Percentiles rank a stretch among this genome's conserved stretches.
Evolutionary conservation across 2,888 invertebrate species (phyloP).

Genomic region (Heliothis peltigera): DNA sequence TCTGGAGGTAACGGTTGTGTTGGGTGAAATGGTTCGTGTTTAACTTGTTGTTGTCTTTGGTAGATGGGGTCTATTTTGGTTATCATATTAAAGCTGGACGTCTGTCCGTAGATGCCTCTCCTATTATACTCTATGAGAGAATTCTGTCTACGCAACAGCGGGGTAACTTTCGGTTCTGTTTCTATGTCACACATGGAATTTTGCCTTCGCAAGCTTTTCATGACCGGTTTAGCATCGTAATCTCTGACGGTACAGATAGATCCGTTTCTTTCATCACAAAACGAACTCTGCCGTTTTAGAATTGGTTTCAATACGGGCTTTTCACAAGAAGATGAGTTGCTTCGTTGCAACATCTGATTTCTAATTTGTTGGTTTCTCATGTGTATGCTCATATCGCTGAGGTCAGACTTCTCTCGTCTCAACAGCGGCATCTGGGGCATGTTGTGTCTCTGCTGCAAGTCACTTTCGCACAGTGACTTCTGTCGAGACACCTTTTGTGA

Average conservation of each 20-base stretch:
- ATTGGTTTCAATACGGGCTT: conserved; percentile 86
- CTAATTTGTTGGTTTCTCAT: conserved; percentile 84
- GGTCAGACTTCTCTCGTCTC: conserved; percentile 86
- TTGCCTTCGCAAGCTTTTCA: conserved; percentile 82
- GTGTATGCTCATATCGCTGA: conserved; percentile 82
- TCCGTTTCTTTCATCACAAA: conserved; percentile 86
- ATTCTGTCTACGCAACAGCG: conserved; percentile 87
- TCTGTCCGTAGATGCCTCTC: conserved; percentile 85
- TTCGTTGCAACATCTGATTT: conserved; percentile 86
- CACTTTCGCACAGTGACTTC: conserved; percentile 87
- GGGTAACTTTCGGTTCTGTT: conserved; percentile 89
- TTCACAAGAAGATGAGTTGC: conserved; percentile 88
- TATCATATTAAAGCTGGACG: conserved; percentile 88
- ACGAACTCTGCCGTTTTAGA: conserved; percentile 87
- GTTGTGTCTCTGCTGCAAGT: conserved; percentile 83
- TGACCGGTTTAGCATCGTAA: conserved; percentile 84
- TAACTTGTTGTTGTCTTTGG: conserved; percentile 88
- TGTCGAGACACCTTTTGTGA: conserved; percentile 87
- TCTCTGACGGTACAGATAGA: conserved; percentile 86
- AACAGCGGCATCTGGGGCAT: conserved; percentile 78
- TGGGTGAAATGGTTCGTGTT: conserved; percentile 87
- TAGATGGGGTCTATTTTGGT: conserved; percentile 90
- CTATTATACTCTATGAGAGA: conserved; percentile 88
- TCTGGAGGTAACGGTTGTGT: conserved; percentile 88
- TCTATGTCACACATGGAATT: conserved; percentile 89